Evolutionary conservation across 2,888 invertebrate genomes (phyloP), one percentile per base, ranked within the genome.

Genomic region (Sylvicola cinctus): DNA sequence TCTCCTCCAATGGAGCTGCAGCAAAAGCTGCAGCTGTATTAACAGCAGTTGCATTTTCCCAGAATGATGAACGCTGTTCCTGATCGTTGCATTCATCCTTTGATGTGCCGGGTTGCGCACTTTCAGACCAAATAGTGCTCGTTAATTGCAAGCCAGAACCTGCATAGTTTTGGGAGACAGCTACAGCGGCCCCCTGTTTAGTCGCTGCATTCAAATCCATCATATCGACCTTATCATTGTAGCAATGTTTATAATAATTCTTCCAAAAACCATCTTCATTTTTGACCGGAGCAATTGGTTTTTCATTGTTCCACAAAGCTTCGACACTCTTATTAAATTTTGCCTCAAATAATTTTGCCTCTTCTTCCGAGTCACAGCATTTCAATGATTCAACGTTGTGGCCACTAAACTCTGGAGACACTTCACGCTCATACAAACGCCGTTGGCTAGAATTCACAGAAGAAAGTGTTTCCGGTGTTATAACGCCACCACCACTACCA

Each of bases 241-340:
- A 49, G 36, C 45, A 43, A 39, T 49, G 48, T 34, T 46, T 49
- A 26, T 49, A 48, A 15, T 49, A 49, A 38, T 49, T 49, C 4
- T 45, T 45, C 50, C 51, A 51, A 31, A 50, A 50, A 8, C 20
- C 20, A 8, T 20, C 20, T 8, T 20, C 20, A 4, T 4, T 20
- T 20, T 20, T 10, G 32, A 29, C 25, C 34, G 11, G 31, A n/a
- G 16, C 29, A 13, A 30, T 33, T 35, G 16, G 15, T 44, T 63
- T 57, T 48, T 65, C 55, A 51, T 58, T 44, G 41, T 60, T 65
- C 74, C 75, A 74, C 38, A 75, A 55, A 27, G 74, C 73, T 51
- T 74, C 73, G 41, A 74, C 62, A 49, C 66, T 70, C 42, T 67
- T 64, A 49, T 74, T 68, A 50, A 74, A 74, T 53, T 74, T 74